A percentile compares a stretch with the other conserved stretches of the same genome.
Evolutionary conservation across 2,113 vertebrate genomes (phyloP).

Genomic region (Neogale vison): DNA sequence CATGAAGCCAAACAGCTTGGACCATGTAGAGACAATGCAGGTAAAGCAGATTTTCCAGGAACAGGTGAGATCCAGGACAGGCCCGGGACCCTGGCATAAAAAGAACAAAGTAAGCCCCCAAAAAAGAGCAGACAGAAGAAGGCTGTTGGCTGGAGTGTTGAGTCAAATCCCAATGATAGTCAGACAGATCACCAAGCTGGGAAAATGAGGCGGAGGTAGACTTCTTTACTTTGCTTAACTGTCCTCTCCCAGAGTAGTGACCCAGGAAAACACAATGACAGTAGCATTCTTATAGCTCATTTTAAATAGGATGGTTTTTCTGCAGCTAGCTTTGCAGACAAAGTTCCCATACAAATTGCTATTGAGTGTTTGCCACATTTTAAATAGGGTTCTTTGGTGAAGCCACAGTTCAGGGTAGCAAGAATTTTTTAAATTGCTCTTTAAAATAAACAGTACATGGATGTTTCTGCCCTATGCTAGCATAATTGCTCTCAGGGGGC

Average conservation of each 20-base stretch:
- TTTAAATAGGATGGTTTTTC: constrained; percentile 31
- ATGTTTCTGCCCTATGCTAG: constrained; percentile 20
- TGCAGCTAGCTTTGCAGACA: not conserved
- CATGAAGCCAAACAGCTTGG: not conserved
- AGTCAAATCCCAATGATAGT: not conserved
- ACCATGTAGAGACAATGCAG: not conserved
- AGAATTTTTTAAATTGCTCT: constrained; percentile 41
- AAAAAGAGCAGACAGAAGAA: not conserved
- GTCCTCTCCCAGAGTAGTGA: not conserved
- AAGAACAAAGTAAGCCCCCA: not conserved
- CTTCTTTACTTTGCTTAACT: not conserved
- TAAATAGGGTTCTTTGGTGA: constrained; percentile 50
- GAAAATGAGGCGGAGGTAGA: not conserved
- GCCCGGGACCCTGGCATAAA: not conserved
- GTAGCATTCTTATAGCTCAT: not conserved
- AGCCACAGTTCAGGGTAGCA: not conserved
- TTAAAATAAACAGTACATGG: constrained; percentile 4
- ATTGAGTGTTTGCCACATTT: constrained; percentile 34
- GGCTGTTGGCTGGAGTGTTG: not conserved
- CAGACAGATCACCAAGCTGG: not conserved
- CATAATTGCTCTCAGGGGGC: constrained; percentile 14
- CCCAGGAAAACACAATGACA: not conserved
- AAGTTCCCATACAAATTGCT: constrained; percentile 31
- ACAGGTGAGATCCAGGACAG: not conserved
- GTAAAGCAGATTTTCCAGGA: not conserved